These are phyloP conservation scores for Tetropium fuscum DNA, from an alignment of 2,888 invertebrate genomes.

Conservation along the genomic window DNA sequence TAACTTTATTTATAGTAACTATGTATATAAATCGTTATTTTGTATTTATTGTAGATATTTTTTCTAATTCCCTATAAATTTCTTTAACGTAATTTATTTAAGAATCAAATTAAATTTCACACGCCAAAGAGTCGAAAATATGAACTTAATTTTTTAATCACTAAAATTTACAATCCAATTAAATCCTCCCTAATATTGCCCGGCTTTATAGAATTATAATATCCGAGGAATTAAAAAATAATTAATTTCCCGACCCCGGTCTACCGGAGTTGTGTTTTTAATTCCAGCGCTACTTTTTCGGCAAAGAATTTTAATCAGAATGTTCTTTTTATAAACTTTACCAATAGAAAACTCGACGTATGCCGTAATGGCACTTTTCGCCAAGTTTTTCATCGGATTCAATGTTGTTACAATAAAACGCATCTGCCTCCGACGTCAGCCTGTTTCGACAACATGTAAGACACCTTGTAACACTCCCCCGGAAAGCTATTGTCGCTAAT, in stretches of 20 bases:
- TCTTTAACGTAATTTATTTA: neutral
- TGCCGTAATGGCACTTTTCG: conserved; percentile 34
- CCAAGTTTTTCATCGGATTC: conserved; percentile 32
- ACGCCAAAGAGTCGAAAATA: conserved; percentile 23
- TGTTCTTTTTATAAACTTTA: conserved; percentile 26
- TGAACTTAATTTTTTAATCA: conserved; percentile 26
- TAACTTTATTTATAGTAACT: too few relatives aligned
- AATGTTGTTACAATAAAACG: conserved; percentile 51
- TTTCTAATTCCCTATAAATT: too few relatives aligned
- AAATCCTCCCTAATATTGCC: conserved; percentile 11
- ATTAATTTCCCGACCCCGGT: conserved; percentile 34
- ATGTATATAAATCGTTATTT: too few relatives aligned
- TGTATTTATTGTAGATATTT: too few relatives aligned
- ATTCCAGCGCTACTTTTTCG: conserved; percentile 31
- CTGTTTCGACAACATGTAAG: conserved; percentile 52
- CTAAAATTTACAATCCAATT: conserved; percentile 29
- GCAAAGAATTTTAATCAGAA: conserved; percentile 33
- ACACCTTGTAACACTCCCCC: conserved; percentile 54
- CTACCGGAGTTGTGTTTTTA: conserved; percentile 26
- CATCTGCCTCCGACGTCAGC: conserved; percentile 50
- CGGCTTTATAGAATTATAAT: conserved; percentile 15
- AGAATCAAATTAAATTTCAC: conserved; percentile 9
- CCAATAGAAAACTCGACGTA: conserved; percentile 18
- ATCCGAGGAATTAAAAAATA: conserved; percentile 35
- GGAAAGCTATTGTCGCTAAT: conserved; percentile 45